Percentiles rank a stretch among this genome's conserved stretches.
These are phyloP conservation scores for Vespertilio murinus DNA, from an alignment of 2,797 vertebrate species.

Conservation along the genomic window DNA sequence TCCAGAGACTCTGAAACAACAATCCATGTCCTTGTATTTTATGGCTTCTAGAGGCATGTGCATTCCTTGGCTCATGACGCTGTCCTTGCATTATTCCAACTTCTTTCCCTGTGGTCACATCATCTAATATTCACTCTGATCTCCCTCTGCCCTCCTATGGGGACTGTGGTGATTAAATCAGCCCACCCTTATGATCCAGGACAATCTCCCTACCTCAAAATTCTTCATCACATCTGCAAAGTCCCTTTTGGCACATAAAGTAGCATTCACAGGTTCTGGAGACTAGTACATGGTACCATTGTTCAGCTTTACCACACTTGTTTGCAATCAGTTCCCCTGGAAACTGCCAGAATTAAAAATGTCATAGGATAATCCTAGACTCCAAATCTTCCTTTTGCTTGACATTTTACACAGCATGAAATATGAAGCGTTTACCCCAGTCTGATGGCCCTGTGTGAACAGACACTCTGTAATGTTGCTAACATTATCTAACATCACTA, in stretches of 20 bases:
- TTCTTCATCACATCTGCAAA: not conserved
- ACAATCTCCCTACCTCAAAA: not conserved
- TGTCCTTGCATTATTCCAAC: not conserved
- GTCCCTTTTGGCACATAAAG: not conserved
- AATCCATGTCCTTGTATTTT: not conserved
- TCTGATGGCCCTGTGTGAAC: not conserved
- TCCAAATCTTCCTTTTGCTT: not conserved
- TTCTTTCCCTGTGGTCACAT: not conserved
- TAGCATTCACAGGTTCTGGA: not conserved
- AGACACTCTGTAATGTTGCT: not conserved
- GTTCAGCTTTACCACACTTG: not conserved
- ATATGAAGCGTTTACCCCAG: not conserved
- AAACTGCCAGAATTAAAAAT: not conserved
- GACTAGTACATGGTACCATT: not conserved
- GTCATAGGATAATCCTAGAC: not conserved
- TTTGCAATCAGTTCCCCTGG: not conserved
- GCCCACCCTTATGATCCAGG: not conserved
- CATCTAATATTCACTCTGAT: not conserved
- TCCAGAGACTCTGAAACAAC: not conserved
- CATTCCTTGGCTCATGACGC: not conserved
- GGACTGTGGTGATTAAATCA: not conserved
- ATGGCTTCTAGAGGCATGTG: not conserved
- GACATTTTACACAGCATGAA: not conserved
- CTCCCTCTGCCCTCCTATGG: not conserved
- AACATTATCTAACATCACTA: not conserved